Conservation (phyloP, 2,888 invertebrate species). For the Drosophila emarginata region DNA sequence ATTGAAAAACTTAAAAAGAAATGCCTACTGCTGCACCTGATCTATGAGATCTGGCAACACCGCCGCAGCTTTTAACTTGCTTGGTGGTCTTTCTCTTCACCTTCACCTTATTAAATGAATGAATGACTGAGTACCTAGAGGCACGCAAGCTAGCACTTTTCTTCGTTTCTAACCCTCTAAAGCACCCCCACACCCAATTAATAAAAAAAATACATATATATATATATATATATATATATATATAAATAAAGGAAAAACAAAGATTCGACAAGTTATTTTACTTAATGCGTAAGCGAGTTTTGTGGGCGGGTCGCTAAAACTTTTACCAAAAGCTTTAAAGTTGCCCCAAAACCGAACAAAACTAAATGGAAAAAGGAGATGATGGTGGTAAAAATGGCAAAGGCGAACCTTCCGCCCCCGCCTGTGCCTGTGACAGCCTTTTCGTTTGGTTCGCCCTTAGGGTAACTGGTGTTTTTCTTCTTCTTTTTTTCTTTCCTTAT, state of each 20-base stretch:
- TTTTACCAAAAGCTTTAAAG: constrained; percentile 49
- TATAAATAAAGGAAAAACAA: constrained; percentile 23
- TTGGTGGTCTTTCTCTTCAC: not conserved
- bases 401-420: not conserved
- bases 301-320: constrained; percentile 19
- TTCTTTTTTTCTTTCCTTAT: constrained; percentile 9
- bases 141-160: constrained; percentile 1
- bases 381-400: constrained; percentile 5
- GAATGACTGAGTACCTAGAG: not conserved
- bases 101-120: no score
- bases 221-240: not conserved
- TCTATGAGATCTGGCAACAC: not conserved
- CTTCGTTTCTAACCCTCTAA: not conserved
- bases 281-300: constrained; percentile 26
- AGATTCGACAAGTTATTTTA: constrained; percentile 58
- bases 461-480: constrained; percentile 28
- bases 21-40: not conserved
- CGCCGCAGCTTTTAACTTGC: not conserved
- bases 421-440: constrained; percentile 21
- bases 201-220: not conserved
- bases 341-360: constrained; percentile 45
- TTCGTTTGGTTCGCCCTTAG: constrained; percentile 26
- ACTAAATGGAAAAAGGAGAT: constrained; percentile 3
- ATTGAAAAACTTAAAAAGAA: no score
- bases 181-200: no score